Evolutionary conservation across 2,113 vertebrate genomes (phyloP).

Genomic region (Sphyrna mokarran): DNA sequence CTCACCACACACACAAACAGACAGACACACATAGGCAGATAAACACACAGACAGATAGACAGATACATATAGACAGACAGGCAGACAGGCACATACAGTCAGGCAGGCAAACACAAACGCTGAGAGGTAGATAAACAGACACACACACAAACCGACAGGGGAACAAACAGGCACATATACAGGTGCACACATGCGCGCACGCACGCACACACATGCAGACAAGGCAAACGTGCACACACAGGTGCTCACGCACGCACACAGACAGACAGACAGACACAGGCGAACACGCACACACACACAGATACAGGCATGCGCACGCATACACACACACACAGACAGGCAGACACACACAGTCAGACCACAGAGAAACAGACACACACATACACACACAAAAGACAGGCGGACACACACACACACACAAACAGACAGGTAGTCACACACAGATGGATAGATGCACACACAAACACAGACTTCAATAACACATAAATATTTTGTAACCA

Average conservation of each 20-base stretch:
- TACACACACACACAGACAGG: background rate
- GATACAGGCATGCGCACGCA: too few relatives aligned
- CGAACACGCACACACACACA: background rate
- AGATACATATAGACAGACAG: background rate
- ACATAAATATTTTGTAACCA: background rate
- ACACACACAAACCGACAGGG: too few relatives aligned
- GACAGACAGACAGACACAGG: background rate
- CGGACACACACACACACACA: background rate
- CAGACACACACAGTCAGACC: background rate
- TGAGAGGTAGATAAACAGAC: too few relatives aligned
- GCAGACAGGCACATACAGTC: background rate
- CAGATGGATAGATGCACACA: too few relatives aligned
- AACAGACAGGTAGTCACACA: background rate
- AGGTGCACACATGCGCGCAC: background rate
- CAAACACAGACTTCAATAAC: background rate
- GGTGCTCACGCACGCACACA: too few relatives aligned
- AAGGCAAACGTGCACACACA: too few relatives aligned
- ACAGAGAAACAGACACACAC: background rate
- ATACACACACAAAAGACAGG: background rate
- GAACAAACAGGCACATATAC: background rate
- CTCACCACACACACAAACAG: background rate
- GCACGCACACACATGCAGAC: background rate
- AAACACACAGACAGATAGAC: background rate
- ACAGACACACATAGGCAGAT: too few relatives aligned
- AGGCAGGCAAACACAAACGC: background rate